Percentiles rank a stretch among this genome's conserved stretches.
Conservation (phyloP, 2,797 vertebrate genomes). For the Macropus fuliginosus region DNA sequence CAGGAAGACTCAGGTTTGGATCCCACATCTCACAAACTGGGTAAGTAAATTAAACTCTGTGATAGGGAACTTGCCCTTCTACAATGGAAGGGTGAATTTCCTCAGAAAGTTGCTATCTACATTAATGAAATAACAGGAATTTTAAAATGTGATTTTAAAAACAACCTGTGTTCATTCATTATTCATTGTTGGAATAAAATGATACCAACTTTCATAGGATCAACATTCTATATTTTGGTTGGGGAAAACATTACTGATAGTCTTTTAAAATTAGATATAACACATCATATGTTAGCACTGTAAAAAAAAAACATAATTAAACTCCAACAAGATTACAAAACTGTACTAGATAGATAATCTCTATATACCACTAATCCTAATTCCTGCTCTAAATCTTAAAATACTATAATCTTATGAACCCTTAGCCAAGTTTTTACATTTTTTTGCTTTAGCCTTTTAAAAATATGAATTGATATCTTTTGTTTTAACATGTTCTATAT, state of each 20-base stretch:
- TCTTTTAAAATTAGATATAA: constrained; percentile 35
- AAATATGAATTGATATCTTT: not conserved
- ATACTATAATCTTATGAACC: not conserved
- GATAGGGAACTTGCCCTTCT: not conserved
- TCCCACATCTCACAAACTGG: not conserved
- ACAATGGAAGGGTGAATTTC: not conserved
- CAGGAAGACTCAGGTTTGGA: not conserved
- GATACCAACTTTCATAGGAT: constrained; percentile 4
- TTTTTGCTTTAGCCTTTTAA: not conserved
- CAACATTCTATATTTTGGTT: constrained; percentile 30
- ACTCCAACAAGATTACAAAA: not conserved
- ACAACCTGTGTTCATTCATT: not conserved
- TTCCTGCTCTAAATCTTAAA: not conserved
- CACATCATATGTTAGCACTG: not conserved
- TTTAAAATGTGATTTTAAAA: not conserved
- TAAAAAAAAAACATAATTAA: not conserved
- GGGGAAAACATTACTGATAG: not conserved
- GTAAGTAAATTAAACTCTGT: not conserved
- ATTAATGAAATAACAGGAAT: not conserved
- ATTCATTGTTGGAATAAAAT: constrained; percentile 33
- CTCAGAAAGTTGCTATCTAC: not conserved
- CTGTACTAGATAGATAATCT: not conserved
- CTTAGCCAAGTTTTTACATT: not conserved
- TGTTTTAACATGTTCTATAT: not conserved
- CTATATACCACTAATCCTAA: not conserved